phyloP scores from a whole-genome alignment of 2,888 invertebrate genomes.

The Dicycla oo region DNA sequence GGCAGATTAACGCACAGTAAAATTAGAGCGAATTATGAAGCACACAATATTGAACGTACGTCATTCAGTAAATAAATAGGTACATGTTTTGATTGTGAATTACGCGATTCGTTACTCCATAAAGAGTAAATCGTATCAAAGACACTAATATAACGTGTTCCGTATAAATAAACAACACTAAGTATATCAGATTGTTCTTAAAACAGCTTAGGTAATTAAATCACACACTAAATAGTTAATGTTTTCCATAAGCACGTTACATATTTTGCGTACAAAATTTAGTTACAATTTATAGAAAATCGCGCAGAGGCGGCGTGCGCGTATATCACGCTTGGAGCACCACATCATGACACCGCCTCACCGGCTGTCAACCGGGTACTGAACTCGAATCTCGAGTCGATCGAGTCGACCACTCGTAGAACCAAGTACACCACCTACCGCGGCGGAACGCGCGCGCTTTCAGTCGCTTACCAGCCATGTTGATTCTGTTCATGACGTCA shows the following conservation, averaged over 20 bases:
- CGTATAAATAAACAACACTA: constrained; percentile 67
- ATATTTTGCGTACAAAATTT: constrained; percentile 80
- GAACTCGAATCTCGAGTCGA: constrained; percentile 79
- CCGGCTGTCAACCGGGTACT: constrained; percentile 90
- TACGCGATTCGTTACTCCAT: constrained; percentile 67
- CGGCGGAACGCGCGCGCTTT: constrained; percentile 79
- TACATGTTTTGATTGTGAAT: constrained; percentile 60
- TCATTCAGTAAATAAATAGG: constrained; percentile 64
- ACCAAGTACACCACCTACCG: constrained; percentile 74
- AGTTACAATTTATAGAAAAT: constrained; percentile 84
- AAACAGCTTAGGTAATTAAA: constrained; percentile 55
- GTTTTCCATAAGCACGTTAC: constrained; percentile 71
- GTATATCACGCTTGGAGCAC: constrained; percentile 73
- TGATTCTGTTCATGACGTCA: constrained; percentile 84
- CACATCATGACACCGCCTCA: constrained; percentile 86
- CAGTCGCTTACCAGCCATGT: constrained; percentile 81
- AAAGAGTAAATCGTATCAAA: constrained; percentile 81
- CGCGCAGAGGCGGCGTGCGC: constrained; percentile 89
- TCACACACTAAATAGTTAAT: constrained; percentile 70
- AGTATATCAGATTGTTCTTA: constrained; percentile 55
- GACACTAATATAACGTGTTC: constrained; percentile 70
- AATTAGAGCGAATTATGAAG: constrained; percentile 53
- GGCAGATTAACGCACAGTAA: constrained; percentile 58
- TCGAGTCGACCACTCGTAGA: constrained; percentile 77
- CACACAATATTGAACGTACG: constrained; percentile 56